Evolutionary conservation across 2,888 invertebrate species (phyloP).

Genomic region (Griposia aprilina): DNA sequence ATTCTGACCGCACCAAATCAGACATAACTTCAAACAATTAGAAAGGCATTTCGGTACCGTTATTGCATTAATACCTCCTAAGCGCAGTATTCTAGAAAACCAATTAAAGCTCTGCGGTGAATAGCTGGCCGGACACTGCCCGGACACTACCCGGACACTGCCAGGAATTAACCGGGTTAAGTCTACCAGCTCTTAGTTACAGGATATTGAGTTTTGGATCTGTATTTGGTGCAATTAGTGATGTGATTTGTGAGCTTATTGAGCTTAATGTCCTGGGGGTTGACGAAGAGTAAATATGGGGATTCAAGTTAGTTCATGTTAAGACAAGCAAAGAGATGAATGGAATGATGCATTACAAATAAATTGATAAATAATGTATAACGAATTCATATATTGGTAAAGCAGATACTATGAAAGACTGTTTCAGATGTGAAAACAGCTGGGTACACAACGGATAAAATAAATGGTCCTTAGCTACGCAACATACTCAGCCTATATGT

Average conservation of each 20-base stretch:
- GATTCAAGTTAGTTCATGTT: neutral
- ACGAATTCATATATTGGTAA: neutral
- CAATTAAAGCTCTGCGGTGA: conserved; percentile 67
- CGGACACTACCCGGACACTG: conserved; percentile 24
- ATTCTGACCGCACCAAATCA: neutral
- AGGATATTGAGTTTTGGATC: conserved; percentile 52
- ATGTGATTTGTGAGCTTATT: conserved; percentile 19
- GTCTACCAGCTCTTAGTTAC: conserved; percentile 40
- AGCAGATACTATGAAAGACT: neutral
- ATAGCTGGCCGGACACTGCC: conserved; percentile 23
- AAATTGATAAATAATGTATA: no score
- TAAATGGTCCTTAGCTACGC: neutral
- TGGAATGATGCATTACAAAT: neutral
- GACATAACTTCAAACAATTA: conserved; percentile 1
- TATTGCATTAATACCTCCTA: conserved; percentile 20
- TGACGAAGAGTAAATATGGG: neutral
- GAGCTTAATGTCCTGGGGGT: neutral
- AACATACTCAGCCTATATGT: neutral
- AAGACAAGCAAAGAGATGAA: neutral
- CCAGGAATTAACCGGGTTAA: conserved; percentile 46
- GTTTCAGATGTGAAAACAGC: neutral
- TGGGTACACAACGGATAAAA: neutral
- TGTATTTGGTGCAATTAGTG: conserved; percentile 27
- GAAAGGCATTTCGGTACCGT: conserved; percentile 16
- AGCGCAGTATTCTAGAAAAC: conserved; percentile 37